Base-by-base conservation (phyloP, 2,888 invertebrate genomes). In the Limnephilus auricula region DNA sequence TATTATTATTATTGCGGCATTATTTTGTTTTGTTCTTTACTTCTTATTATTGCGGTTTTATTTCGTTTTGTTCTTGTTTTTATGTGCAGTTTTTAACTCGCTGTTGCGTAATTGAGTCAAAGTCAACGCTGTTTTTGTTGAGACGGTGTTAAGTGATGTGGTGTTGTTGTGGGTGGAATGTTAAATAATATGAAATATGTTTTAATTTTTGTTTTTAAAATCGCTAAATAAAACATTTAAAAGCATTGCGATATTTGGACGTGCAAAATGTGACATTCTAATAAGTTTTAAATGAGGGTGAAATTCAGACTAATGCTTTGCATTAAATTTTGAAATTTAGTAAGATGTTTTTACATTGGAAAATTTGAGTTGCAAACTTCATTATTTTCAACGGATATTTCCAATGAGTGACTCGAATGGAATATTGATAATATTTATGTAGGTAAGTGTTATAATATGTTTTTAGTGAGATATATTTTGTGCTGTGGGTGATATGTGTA, bases 81-180 rank as follows among this genome's bases (percentile, higher is more conserved):
- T 40, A n/a, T 18, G n/a, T 40, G 40, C n/a, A 10, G 13, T 45
- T 40, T 40, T n/a, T 30, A 30, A 30, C 40, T n/a, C 13, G 13
- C 37, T 40, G 10, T 85, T 85, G 40, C 85, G 40, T 85, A 85
- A 85, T 32, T 32, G 31, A 32, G 32, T 32, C 80, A 32, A 80
- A 80, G 80, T 65, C n/a, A 25, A 65, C 80, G 80, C 32, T 32
- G 15, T 80, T 80, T 31, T 80, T 80, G 80, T 32, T 13, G 80
- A 32, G 32, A 32, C 25, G 65, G 65, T 25, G 25, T 65, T 25
- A 25, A 65, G 65, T n/a, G 65, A 65, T n/a, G 65, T n/a, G 65
- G 25, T n/a, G 25, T 65, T 65, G 2, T 65, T n/a, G 65, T 9
- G 65, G 25, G 65, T 65, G 65, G 65, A 65, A 65, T 65, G 65